phyloP scores from a whole-genome alignment of 2,797 vertebrate species.

The Hoplostethus atlanticus region DNA sequence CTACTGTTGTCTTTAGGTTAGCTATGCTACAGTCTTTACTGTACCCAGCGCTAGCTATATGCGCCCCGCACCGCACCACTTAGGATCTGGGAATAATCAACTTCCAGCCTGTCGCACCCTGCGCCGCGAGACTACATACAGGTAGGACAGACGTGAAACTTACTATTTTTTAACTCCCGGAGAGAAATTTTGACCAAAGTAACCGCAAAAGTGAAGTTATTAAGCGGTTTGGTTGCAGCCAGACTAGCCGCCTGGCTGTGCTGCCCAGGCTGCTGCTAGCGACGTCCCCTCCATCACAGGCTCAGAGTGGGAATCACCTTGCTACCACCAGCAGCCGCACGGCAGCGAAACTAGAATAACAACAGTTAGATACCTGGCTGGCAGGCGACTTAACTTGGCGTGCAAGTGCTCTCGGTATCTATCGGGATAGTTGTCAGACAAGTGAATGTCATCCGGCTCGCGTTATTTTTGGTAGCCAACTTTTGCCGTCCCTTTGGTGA shows the following conservation, averaged over 20 bases:
- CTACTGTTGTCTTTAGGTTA: conserved; percentile 81
- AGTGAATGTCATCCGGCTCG: conserved; percentile 56
- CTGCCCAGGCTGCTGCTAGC: conserved; percentile 52
- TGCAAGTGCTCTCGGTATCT: not conserved
- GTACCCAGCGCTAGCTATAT: conserved; percentile 73
- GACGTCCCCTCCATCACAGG: conserved; percentile 65
- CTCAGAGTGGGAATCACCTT: conserved; percentile 51
- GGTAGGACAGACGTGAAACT: conserved; percentile 86
- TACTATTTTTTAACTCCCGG: conserved; percentile 52
- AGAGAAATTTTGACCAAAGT: conserved; percentile 48
- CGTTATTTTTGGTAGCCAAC: conserved; percentile 42
- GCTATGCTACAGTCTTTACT: conserved; percentile 80
- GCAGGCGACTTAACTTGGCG: conserved; percentile 49
- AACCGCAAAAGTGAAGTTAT: conserved; percentile 73
- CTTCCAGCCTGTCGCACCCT: conserved; percentile 73
- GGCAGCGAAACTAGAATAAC: conserved; percentile 14
- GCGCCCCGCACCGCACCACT: conserved; percentile 71
- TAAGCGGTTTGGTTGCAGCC: conserved; percentile 57
- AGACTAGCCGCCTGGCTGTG: conserved; percentile 60
- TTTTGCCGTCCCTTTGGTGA: conserved; percentile 57
- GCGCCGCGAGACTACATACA: conserved; percentile 72
- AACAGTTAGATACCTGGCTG: conserved; percentile 21
- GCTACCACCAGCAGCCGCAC: conserved; percentile 44
- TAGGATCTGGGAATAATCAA: conserved; percentile 79
- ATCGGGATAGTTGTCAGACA: conserved; percentile 52